Percentiles rank a stretch among this genome's conserved stretches.
Evolutionary conservation across 2,888 invertebrate genomes (phyloP).

Genomic region (Eueremaeus valkanovi): DNA sequence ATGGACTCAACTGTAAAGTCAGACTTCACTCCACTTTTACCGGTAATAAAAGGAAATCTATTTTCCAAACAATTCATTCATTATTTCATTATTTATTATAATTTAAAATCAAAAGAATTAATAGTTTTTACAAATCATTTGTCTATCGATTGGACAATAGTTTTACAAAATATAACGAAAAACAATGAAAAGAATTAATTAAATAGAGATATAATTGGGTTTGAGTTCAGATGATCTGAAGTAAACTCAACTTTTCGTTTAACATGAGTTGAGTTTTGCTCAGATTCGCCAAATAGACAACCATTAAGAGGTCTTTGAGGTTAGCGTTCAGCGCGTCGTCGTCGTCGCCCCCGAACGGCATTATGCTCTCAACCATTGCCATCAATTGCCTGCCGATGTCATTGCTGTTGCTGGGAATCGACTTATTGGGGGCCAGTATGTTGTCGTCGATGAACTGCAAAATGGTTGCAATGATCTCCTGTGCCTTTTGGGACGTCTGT

Average conservation of each 20-base stretch:
- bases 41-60: no score
- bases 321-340: constrained; percentile 41
- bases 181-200: not conserved
- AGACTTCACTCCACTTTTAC: no score
- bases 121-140: no score
- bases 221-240: constrained; percentile 53
- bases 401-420: constrained; percentile 54
- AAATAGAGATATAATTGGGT: not conserved
- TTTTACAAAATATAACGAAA: no score
- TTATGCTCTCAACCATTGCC: constrained; percentile 80
- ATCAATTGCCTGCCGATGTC: constrained; percentile 84
- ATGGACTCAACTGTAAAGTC: no score
- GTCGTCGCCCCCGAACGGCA: constrained; percentile 44
- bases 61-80: no score
- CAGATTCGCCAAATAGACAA: constrained; percentile 88
- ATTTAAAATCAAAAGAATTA: no score
- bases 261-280: constrained; percentile 93
- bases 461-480: constrained; percentile 38
- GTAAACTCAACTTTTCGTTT: constrained; percentile 87
- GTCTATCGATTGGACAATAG: no score
- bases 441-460: constrained; percentile 43
- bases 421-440: constrained; percentile 61
- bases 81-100: no score
- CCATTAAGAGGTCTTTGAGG: constrained; percentile 81
- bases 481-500: constrained; percentile 32